A percentile compares a stretch with the other conserved stretches of the same genome.
These are phyloP conservation scores for Merluccius polli DNA, from an alignment of 2,797 vertebrate genomes.

Conservation along the genomic window DNA sequence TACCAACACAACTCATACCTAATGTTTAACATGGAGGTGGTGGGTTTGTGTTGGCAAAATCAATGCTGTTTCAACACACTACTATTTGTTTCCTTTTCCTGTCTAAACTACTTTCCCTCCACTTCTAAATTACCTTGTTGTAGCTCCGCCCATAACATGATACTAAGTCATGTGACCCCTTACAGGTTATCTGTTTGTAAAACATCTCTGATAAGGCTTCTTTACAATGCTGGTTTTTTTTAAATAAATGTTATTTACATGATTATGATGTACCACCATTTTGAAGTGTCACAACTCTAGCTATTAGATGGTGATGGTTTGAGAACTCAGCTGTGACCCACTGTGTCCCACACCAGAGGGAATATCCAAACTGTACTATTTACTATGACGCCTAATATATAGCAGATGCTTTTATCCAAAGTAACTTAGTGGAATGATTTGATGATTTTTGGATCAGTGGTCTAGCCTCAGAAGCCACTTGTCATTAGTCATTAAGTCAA, in stretches of 20 bases:
- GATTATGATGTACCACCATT: neutral
- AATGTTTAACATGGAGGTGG: too few relatives aligned
- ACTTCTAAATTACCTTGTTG: too few relatives aligned
- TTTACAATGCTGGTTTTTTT: neutral
- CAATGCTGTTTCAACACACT: too few relatives aligned
- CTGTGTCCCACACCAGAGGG: neutral
- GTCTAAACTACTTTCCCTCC: too few relatives aligned
- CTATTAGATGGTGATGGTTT: neutral
- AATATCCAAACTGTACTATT: neutral
- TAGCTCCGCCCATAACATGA: too few relatives aligned
- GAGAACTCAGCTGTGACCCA: neutral
- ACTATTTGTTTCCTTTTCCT: too few relatives aligned
- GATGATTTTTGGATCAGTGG: too few relatives aligned
- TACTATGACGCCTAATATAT: neutral
- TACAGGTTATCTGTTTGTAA: neutral
- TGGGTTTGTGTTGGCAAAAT: too few relatives aligned
- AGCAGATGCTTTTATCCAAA: neutral
- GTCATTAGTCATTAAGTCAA: too few relatives aligned
- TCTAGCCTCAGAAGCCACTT: too few relatives aligned
- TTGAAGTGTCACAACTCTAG: neutral
- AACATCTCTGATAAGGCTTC: neutral
- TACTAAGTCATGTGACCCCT: neutral
- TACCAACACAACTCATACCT: neutral
- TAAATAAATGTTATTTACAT: neutral
- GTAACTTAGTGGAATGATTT: too few relatives aligned